A percentile compares a stretch with the other conserved stretches of the same genome.
Evolutionary conservation across 2,888 invertebrate genomes (phyloP).

Genomic region (Pandemis heparana): DNA sequence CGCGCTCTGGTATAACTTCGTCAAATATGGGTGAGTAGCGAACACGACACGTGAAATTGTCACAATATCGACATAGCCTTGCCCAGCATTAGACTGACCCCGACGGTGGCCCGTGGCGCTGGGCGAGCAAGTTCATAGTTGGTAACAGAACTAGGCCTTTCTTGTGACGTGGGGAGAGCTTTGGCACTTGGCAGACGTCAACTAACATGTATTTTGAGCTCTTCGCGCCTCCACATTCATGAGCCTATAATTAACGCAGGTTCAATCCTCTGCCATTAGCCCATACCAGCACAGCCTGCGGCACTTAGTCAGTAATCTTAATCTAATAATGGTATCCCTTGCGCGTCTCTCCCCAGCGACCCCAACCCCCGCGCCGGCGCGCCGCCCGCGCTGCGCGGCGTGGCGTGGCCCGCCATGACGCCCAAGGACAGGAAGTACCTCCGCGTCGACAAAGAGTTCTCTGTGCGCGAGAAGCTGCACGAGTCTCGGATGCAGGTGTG

Average conservation of each 20-base stretch:
- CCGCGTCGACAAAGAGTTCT: conserved; percentile 52
- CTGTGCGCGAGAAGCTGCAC: conserved; percentile 55
- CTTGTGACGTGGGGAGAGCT: too few species aligned
- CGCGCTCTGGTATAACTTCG: conserved; percentile 78
- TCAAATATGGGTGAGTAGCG: conserved; percentile 71
- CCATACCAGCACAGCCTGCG: too few species aligned
- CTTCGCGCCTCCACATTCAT: too few species aligned
- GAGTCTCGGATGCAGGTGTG: conserved; percentile 63
- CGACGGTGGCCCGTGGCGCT: too few species aligned
- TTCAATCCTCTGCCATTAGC: background rate
- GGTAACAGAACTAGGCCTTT: too few species aligned
- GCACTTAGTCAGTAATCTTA: background rate
- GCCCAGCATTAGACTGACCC: too few species aligned
- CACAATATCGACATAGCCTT: too few species aligned
- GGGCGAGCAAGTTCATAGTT: too few species aligned
- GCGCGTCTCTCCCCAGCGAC: conserved; percentile 52
- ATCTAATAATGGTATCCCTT: background rate
- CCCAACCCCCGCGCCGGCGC: conserved; percentile 55
- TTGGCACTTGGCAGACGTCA: too few species aligned
- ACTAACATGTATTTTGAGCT: too few species aligned
- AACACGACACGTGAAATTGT: too few species aligned
- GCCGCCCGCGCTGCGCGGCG: conserved; percentile 49
- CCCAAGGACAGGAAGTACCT: conserved; percentile 59
- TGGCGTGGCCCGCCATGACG: conserved; percentile 63
- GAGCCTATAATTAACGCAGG: too few species aligned